Conservation (phyloP, 1,140 invertebrate genomes). For the Zaprionus nigranus region DNA sequence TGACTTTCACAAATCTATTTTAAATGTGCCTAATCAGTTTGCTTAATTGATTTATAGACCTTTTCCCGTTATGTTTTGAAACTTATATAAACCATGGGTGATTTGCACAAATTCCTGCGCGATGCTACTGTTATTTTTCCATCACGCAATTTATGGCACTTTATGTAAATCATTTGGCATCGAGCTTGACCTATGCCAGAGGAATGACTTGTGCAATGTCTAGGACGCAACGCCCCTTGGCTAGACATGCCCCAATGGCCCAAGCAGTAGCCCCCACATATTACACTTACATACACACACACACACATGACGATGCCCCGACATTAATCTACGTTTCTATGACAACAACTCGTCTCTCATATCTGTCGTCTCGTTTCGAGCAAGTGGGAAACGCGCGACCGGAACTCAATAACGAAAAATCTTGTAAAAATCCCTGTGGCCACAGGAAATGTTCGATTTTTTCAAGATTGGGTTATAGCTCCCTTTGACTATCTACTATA, state of each 20-base stretch:
- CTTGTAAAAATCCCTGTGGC: constrained; percentile 67
- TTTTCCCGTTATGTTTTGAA: constrained; percentile 27
- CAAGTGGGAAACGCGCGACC: constrained; percentile 12
- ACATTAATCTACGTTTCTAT: constrained; percentile 14
- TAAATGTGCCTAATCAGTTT: constrained; percentile 15
- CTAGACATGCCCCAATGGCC: not conserved
- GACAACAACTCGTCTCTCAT: constrained; percentile 24
- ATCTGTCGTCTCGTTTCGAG: constrained; percentile 29
- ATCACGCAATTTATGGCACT: constrained; percentile 7
- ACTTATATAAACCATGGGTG: constrained; percentile 26
- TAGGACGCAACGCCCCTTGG: not conserved
- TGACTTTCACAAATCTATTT: constrained; percentile 41
- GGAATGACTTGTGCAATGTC: constrained; percentile 39
- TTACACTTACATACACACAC: not conserved
- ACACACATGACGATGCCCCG: not conserved
- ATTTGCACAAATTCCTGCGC: constrained; percentile 38
- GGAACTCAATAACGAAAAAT: constrained; percentile 53
- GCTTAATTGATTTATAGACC: constrained; percentile 25
- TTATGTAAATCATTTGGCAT: constrained; percentile 53
- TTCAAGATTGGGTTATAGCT: constrained; percentile 36
- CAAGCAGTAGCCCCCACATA: constrained; percentile 1
- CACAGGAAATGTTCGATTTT: constrained; percentile 33
- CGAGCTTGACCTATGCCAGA: constrained; percentile 47
- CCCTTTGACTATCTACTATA: not conserved
- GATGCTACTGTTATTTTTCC: constrained; percentile 19